Evolutionary conservation across 2,888 invertebrate species (phyloP), one percentile per base, ranked within the genome.

Genomic region (Hyalella azteca): DNA sequence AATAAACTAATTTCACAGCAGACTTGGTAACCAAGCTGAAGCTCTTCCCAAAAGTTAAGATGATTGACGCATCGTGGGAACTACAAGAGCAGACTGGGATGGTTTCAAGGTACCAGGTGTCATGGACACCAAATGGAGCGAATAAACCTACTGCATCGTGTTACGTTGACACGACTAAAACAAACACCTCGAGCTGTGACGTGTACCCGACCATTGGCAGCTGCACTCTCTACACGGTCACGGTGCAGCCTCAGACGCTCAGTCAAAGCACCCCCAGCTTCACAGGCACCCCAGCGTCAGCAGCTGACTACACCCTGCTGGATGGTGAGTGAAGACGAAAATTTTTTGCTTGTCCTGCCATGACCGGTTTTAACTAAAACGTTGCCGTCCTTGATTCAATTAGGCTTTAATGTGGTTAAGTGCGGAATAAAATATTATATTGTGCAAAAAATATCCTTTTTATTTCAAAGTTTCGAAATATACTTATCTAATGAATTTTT

Each of bases 211-310:
- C 66, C n/a, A 9, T 66, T n/a, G 13, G 4, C 39, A 66, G 66
- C 66, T 77, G 77, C 41, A 77, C 77, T 9, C 0, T 40, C 59
- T 54, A 77, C 59, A 59, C 77, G 11, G 77, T 59, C 36, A 59
- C 59, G 22, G 59, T 59, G 54, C 54, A 54, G 77, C 77, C 77
- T 5, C 4, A n/a, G 59, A 22, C n/a, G n/a, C n/a, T n/a, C n/a
- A n/a, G n/a, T n/a, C n/a, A n/a, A n/a, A n/a, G n/a, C n/a, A n/a
- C n/a, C n/a, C n/a, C n/a, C n/a, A n/a, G n/a, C n/a, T n/a, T n/a
- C n/a, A n/a, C n/a, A n/a, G n/a, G n/a, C n/a, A n/a, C n/a, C n/a
- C n/a, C n/a, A n/a, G n/a, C n/a, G n/a, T n/a, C n/a, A n/a, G n/a
- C n/a, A n/a, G n/a, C n/a, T n/a, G n/a, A n/a, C n/a, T n/a, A n/a